Evolutionary conservation across 2,797 vertebrate species (phyloP), one percentile per base, ranked within the genome.

Genomic region (Manis pentadactyla): DNA sequence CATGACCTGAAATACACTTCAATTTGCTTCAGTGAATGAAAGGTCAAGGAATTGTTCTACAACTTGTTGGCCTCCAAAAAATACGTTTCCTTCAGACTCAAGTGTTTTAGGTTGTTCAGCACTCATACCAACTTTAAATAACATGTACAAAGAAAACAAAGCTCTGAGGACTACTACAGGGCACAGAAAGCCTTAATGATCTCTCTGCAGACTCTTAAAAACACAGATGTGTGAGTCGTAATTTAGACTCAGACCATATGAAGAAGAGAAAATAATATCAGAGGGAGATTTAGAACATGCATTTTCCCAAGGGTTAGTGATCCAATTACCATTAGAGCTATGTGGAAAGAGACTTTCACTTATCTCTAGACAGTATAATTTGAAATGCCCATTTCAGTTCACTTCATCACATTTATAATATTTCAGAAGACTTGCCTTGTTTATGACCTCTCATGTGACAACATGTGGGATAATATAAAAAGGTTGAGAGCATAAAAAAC

Each of bases 191-290:
- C 39, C 89, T 96, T 98, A 98, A 98, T 97, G 96, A 93, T 4
- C 10, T 97, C 98, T 98, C 97, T 69, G 34, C 64, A 97, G 98
- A 85, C 94, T 98, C 96, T 90, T 98, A 98, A 98, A 98, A 97
- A 55, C 79, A 95, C 19, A 82, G 90, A 96, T 96, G 46, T 96
- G 12, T 88, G 94, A 97, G 81, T 34, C 4, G 4, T 95, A 86
- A 98, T 97, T 98, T 97, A 97, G 92, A 96, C 95, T 55, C 27
- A 97, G 90, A 63, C 69, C 85, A 34, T 64, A 90, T 92, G 95
- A 98, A 91, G 87, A 97, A 97, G 85, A 96, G 69, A 91, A 91
- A 97, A 97, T 73, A 93, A 87, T 93, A 92, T 87, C 77, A 79
- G 42, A 98, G 53, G 25, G 55, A 98, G 88, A 81, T 94, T 94